A percentile compares a stretch with the other conserved stretches of the same genome.
phyloP scores from a whole-genome alignment of 2,113 vertebrate genomes.

The Amazona guildingii region DNA sequence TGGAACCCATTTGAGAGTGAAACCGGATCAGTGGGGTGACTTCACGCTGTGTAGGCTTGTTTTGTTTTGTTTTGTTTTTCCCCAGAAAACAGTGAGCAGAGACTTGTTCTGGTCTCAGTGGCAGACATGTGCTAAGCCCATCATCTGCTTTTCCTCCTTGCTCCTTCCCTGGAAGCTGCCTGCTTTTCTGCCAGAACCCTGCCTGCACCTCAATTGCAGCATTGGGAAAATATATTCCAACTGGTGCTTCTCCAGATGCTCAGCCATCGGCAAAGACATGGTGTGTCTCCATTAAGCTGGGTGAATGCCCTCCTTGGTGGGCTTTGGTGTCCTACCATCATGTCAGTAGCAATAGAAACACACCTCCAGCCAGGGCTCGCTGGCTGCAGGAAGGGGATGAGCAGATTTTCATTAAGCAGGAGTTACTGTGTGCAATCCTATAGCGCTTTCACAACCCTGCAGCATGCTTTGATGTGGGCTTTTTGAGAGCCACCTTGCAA shows the following conservation, averaged over 20 bases:
- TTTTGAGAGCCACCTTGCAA: neutral
- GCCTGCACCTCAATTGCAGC: neutral
- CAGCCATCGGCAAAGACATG: neutral
- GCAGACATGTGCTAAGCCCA: neutral
- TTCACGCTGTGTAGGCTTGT: neutral
- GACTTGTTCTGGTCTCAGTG: neutral
- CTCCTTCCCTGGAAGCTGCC: neutral
- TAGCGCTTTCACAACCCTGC: neutral
- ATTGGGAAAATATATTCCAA: neutral
- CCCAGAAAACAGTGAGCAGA: neutral
- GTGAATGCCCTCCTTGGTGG: neutral
- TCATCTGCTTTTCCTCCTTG: neutral
- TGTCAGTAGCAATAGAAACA: neutral
- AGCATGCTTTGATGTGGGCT: constrained; percentile 30
- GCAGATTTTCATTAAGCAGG: neutral
- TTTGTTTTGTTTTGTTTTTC: no score
- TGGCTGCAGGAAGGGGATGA: neutral
- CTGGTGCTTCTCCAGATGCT: neutral
- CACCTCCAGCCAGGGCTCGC: neutral
- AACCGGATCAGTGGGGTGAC: neutral
- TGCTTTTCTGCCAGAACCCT: neutral
- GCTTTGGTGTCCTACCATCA: neutral
- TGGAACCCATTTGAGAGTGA: neutral
- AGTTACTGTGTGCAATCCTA: neutral
- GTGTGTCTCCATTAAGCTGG: neutral